phyloP scores from a whole-genome alignment of 2,888 invertebrate genomes.

The Periphyllus acericola region DNA sequence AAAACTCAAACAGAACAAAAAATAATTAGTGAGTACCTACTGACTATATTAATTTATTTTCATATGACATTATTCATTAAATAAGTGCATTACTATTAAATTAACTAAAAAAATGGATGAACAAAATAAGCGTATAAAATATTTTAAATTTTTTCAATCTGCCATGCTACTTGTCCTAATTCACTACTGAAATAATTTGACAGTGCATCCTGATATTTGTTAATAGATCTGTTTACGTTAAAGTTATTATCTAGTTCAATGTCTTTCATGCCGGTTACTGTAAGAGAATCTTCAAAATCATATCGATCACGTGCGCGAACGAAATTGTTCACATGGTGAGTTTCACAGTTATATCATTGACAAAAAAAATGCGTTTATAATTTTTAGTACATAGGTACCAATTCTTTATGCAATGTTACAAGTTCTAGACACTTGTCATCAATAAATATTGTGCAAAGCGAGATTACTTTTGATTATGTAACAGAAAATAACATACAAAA shows the following conservation, averaged over 20 bases:
- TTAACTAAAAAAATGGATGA: no score
- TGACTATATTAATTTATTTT: constrained; percentile 16
- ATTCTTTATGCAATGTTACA: no score
- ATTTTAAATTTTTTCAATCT: constrained; percentile 21
- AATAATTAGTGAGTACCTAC: constrained; percentile 33
- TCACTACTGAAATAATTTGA: constrained; percentile 34
- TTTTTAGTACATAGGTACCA: no score
- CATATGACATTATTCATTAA: constrained; percentile 41
- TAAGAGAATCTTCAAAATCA: constrained; percentile 62
- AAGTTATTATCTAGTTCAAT: constrained; percentile 14
- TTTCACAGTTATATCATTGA: no score
- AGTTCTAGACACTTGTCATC: no score
- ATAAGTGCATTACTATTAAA: constrained; percentile 22
- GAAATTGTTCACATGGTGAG: constrained; percentile 63
- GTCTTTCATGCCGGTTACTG: constrained; percentile 63
- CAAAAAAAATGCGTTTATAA: no score
- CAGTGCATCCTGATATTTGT: constrained; percentile 32
- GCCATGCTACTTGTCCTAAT: neutral
- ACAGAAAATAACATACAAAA: no score
- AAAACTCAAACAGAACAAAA: constrained; percentile 43
- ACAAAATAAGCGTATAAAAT: no score
- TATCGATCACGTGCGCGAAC: constrained; percentile 63
- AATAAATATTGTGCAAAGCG: no score
- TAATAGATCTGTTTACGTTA: no score
- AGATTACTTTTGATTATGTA: no score